Conservation (phyloP, 2,113 vertebrate species). For the Oncorhynchus clarkii region DNA sequence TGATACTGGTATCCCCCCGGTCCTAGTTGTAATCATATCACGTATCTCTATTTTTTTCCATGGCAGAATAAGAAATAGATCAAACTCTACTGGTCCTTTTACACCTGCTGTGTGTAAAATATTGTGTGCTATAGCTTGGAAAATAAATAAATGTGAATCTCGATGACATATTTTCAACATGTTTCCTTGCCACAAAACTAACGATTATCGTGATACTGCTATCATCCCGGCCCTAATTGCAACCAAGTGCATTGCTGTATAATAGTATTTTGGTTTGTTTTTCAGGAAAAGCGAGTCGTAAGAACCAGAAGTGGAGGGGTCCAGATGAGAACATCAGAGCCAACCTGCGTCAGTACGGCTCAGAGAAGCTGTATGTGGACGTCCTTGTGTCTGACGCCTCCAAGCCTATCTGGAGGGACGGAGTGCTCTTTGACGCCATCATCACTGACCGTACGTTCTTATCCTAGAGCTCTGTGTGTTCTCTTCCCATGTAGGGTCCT, state of each 20-base stretch:
- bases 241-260: neutral
- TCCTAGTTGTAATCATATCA: no score
- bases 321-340: conserved; percentile 97
- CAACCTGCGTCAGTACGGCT: conserved; percentile 92
- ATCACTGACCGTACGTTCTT: conserved; percentile 91
- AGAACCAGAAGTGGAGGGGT: conserved; percentile 96
- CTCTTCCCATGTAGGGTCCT: neutral
- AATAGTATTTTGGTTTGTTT: neutral
- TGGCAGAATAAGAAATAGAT: no score
- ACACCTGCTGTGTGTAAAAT: no score
- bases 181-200: no score
- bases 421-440: conserved; percentile 85
- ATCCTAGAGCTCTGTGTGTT: neutral
- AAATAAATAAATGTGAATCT: no score
- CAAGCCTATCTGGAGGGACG: conserved; percentile 84
- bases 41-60: no score
- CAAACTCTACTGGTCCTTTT: neutral
- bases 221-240: no score
- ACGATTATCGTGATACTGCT: no score
- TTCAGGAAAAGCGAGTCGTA: conserved; percentile 91
- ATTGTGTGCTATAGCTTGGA: no score
- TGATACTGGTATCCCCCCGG: neutral
- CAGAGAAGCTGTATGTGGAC: conserved; percentile 87
- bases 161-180: no score
- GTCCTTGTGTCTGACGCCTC: conserved; percentile 92